Base-by-base conservation (phyloP, 2,888 invertebrate species). In the Diplolepis rosae region DNA sequence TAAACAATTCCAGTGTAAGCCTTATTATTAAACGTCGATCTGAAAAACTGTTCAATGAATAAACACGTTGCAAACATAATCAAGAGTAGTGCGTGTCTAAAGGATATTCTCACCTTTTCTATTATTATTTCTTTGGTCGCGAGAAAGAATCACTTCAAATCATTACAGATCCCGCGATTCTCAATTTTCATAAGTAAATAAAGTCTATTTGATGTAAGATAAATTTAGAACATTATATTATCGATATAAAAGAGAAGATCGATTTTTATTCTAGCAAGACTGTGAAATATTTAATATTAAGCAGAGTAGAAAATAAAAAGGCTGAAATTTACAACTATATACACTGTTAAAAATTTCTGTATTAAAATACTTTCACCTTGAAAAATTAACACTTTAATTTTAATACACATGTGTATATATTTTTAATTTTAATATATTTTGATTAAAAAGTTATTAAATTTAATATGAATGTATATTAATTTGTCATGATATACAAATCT, bases 61-160 rank as follows among this genome's bases (percentile, higher is more conserved):
- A 80, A 81, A 83, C 79, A 79, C 75, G 56, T 28, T 66, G 70
- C 77, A 80, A 82, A 82, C 76, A 81, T 45, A 9, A 32, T 71
- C 54, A 66, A 77, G 77, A 77, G 67, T 82, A 71, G n/a, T n/a
- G n/a, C n/a, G n/a, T 78, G 68, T 76, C 68, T 15, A 51, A 54
- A 52, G 28, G 28, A 18, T 56, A 50, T 50, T 50, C 15, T 50
- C 27, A 50, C 30, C 18, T 32, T 22, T 22, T 22, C 0, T 56
- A 22, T 56, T 22, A 35, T 52, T 4, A 35, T 9, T 56, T 18
- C 56, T 35, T 56, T 35, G 56, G 56, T 32, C 32, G 35, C 30
- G 30, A 54, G 11, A 15, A 30, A 27, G 13, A 13, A 9, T 7
- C 13, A 13, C 13, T 51, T 51, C 13, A 51, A 27, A 51, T 51